phyloP scores from a whole-genome alignment of 2,888 invertebrate genomes.

The Drosophila lutescens region DNA sequence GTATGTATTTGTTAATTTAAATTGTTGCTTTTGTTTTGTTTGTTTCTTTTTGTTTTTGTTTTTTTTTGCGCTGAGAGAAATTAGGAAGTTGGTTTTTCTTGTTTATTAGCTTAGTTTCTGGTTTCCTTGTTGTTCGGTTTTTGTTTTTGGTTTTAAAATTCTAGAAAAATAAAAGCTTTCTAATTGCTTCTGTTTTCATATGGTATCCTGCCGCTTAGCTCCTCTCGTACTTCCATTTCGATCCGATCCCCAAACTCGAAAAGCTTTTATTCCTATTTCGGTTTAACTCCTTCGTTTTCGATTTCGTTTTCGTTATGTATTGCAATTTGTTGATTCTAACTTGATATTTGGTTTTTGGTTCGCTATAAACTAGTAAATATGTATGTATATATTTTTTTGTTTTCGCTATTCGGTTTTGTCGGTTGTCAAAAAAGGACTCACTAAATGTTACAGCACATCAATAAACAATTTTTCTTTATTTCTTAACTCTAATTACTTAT shows the following conservation, averaged over 20 bases:
- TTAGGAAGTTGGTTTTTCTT: constrained; percentile 79
- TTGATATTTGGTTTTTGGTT: constrained; percentile 22
- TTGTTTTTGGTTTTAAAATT: constrained; percentile 65
- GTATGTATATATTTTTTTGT: constrained; percentile 26
- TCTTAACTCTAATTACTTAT: neutral
- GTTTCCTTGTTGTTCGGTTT: constrained; percentile 32
- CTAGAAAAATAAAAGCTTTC: constrained; percentile 83
- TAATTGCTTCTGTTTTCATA: constrained; percentile 79
- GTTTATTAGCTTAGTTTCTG: constrained; percentile 37
- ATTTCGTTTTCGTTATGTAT: constrained; percentile 19
- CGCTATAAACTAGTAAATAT: constrained; percentile 39
- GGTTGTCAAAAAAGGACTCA: constrained; percentile 54
- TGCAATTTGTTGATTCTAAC: constrained; percentile 37
- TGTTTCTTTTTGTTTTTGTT: constrained; percentile 3
- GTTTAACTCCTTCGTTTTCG: neutral
- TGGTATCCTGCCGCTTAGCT: constrained; percentile 33
- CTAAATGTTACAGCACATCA: constrained; percentile 54
- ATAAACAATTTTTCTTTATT: constrained; percentile 44
- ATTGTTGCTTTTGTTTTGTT: constrained; percentile 36
- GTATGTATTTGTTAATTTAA: constrained; percentile 45
- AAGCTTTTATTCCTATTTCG: constrained; percentile 34
- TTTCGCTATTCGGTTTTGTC: constrained; percentile 34
- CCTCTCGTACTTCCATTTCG: constrained; percentile 27
- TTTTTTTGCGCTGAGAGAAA: constrained; percentile 83
- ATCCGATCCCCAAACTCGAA: constrained; percentile 31